Evolutionary conservation across 2,797 vertebrate genomes (phyloP).

Genomic region (Heliangelus exortis): DNA sequence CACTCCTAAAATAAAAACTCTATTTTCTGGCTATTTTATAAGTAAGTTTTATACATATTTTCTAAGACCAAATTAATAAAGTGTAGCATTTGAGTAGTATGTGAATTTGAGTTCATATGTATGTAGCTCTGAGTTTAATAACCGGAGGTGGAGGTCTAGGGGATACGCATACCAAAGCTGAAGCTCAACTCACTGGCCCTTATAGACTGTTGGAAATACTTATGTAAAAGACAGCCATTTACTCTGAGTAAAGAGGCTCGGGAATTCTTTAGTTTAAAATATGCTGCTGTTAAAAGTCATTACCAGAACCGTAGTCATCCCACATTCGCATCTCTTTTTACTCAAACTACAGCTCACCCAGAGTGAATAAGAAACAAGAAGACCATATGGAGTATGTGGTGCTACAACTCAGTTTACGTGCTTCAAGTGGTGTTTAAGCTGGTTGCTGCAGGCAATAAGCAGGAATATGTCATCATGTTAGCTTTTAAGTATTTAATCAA

Average conservation of each 20-base stretch:
- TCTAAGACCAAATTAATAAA: background rate
- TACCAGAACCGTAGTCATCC: background rate
- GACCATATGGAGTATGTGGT: conserved; percentile 51
- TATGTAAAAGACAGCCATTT: background rate
- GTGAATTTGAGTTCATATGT: background rate
- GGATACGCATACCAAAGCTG: background rate
- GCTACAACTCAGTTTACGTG: conserved; percentile 17
- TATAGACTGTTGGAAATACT: background rate
- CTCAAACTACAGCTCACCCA: conserved; percentile 19
- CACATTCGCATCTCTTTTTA: background rate
- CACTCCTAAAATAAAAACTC: background rate
- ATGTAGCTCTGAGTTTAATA: background rate
- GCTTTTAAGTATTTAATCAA: conserved; percentile 65
- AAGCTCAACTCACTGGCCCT: background rate
- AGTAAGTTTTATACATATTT: background rate
- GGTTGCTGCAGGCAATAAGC: conserved; percentile 55
- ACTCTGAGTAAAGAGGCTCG: background rate
- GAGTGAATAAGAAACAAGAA: conserved; percentile 39
- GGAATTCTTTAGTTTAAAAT: background rate
- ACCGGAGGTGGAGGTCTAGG: background rate
- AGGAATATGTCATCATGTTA: conserved; percentile 29
- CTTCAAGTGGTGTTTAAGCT: conserved; percentile 39
- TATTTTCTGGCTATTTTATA: background rate
- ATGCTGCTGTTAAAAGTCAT: background rate
- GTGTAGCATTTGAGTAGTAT: background rate